Evolutionary conservation across 2,888 invertebrate genomes (phyloP), one percentile per base, ranked within the genome.

Genomic region (Octonoba sinensis): DNA sequence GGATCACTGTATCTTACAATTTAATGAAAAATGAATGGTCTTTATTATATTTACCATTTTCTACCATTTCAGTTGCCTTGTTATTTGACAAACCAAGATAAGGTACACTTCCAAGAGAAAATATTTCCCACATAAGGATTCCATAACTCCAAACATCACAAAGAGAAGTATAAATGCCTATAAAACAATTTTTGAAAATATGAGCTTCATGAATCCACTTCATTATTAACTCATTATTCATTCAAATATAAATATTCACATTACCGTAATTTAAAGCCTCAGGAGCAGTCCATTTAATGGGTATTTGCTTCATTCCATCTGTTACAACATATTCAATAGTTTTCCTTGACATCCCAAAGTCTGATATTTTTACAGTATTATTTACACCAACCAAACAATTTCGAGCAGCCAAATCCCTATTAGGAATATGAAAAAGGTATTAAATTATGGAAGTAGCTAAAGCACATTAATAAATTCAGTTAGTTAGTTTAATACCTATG

Each of bases 101-200:
- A 0, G 97, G 97, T 69, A 95, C 96, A 85, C 94, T 94, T 0
- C 97, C 97, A 87, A 93, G 93, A 0, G 97, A 95, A 90, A 97
- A 97, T 87, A 98, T 95, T 90, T 98, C 97, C 97, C 97, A 98
- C 91, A 96, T 94, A 77, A 98, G 90, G 85, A 98, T 94, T 2
- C 97, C 97, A 88, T 95, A 98, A 87, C 96, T 97, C 97, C 97
- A 98, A 64, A 98, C 96, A 90, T 98, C 97, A 89, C 96, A 97
- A 11, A 96, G 89, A 0, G 96, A 93, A 13, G 97, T 97, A 89
- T 97, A 97, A 91, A 96, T 96, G 74, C 95, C 95, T 95, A 87
- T 0, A 89, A 18, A 44, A 56, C 6, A 22, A 60, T 20, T 13
- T 8, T 3, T 16, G 47, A 18, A 20, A 65, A 47, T 3, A 15